phyloP scores from a whole-genome alignment of 2,797 vertebrate species.

The Oreortyx pictus region DNA sequence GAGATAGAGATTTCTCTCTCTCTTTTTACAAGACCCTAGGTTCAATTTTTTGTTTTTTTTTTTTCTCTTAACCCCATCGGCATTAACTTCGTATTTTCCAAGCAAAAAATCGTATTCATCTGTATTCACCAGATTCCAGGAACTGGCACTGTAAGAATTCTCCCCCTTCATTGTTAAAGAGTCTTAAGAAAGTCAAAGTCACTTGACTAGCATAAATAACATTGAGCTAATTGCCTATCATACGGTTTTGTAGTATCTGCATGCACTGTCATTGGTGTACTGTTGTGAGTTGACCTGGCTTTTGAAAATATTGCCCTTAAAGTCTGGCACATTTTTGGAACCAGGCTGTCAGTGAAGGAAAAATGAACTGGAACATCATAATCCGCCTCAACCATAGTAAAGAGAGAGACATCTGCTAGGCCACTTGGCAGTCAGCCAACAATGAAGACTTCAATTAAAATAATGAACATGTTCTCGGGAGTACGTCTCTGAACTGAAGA shows the following conservation, averaged over 20 bases:
- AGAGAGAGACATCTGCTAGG: slow-evolving; percentile 84
- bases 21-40: not conserved
- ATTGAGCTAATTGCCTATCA: slow-evolving; percentile 64
- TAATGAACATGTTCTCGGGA: slow-evolving; percentile 82
- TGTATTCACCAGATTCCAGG: not conserved
- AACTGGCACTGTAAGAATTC: not conserved
- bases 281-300: slow-evolving; percentile 71
- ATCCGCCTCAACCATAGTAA: slow-evolving; percentile 76
- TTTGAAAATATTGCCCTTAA: slow-evolving; percentile 74
- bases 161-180: not conserved
- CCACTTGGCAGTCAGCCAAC: slow-evolving; percentile 81
- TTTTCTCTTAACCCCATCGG: not conserved
- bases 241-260: slow-evolving; percentile 63
- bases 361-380: slow-evolving; percentile 81
- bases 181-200: slow-evolving; percentile 32
- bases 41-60: no score
- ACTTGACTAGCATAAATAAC: slow-evolving; percentile 33
- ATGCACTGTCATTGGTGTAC: slow-evolving; percentile 57
- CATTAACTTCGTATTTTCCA: not conserved
- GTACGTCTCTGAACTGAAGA: slow-evolving; percentile 73
- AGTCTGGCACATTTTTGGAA: slow-evolving; percentile 77
- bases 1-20: rapidly evolving
- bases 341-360: slow-evolving; percentile 77
- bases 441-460: slow-evolving; percentile 82
- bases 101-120: not conserved